Base-by-base conservation (phyloP, 35 echinoderm and acorn worm species). In the Heliocidaris tuberculata region DNA sequence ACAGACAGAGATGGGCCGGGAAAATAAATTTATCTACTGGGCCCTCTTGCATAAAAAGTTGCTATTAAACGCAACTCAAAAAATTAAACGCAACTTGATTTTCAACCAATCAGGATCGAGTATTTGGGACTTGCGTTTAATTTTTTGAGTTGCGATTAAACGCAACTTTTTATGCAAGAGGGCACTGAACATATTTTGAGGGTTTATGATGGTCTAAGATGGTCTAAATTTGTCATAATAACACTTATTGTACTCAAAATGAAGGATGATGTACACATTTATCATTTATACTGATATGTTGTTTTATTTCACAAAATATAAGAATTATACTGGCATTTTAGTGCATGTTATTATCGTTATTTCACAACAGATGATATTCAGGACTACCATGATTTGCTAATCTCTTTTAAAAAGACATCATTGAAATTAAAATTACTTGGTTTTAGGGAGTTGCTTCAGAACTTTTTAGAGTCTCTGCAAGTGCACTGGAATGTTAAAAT, bases 301-400 rank as follows among this genome's bases (percentile, higher is more conserved):
- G 52, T 56, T 78, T 78, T 78, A 78, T 78, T 78, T 78, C 17
- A 78, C 65, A 78, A 78, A 78, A 78, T 78, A 78, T 78, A 78
- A 27, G 19, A 24, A 78, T 78, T 7, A 78, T 19, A 78, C 27
- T 78, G 27, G 4, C 65, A 78, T 27, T 27, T 78, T 21, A 78
- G 21, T n/a, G 65, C 27, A 78, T n/a, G 24, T 78, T 7, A n/a
- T 78, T 78, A 70, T 7, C 7, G 27, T 2, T 27, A 5, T 42
- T 78, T 78, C 27, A 27, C 21, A 7, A 21, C 27, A 78, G 21
- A 19, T 78, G 65, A 78, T 78, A 78, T 6, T 42, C 35, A 42
- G 35, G 27, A 27, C 65, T 3, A 24, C 65, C 19, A 10, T 56
- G 52, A 56, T 56, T 56, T 56, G 52, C 52, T 56, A 13, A 56